phyloP scores from a whole-genome alignment of 1,140 invertebrate genomes.

The Cydia fagiglandana region DNA sequence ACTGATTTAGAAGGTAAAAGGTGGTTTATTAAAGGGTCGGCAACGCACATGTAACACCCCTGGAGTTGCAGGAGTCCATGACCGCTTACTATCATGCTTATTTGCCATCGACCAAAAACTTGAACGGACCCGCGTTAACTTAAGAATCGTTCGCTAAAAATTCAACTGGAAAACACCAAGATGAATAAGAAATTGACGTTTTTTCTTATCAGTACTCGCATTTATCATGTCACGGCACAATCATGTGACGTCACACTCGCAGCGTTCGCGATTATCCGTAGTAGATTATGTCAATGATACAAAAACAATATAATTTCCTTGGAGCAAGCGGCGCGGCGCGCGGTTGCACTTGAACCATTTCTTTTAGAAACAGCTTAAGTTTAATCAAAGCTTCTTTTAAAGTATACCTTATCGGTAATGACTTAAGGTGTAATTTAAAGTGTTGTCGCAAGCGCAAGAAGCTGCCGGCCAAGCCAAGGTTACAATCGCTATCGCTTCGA shows the following conservation, averaged over 20 bases:
- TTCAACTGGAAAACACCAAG: neutral
- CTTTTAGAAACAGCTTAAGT: neutral
- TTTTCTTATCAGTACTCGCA: neutral
- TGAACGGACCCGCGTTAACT: neutral
- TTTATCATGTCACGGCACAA: slow-evolving; percentile 25
- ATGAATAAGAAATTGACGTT: neutral
- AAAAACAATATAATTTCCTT: slow-evolving; percentile 29
- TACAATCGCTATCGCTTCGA: no score
- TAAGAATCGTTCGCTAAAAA: neutral
- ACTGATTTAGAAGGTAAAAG: no score
- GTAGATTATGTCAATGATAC: slow-evolving; percentile 30
- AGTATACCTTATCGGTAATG: neutral
- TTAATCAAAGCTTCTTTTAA: neutral
- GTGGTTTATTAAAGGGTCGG: no score
- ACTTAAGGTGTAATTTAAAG: neutral
- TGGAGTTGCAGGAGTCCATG: no score
- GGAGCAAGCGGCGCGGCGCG: slow-evolving; percentile 3
- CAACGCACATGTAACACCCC: no score
- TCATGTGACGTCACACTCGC: slow-evolving; percentile 18
- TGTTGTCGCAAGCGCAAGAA: neutral
- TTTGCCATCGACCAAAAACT: no score
- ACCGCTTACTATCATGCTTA: no score
- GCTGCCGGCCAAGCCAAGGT: no score
- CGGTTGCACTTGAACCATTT: neutral
- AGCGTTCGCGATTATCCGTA: slow-evolving; percentile 16